Evolutionary conservation across 2,797 vertebrate genomes (phyloP).

Genomic region (Aldrovandia affinis): DNA sequence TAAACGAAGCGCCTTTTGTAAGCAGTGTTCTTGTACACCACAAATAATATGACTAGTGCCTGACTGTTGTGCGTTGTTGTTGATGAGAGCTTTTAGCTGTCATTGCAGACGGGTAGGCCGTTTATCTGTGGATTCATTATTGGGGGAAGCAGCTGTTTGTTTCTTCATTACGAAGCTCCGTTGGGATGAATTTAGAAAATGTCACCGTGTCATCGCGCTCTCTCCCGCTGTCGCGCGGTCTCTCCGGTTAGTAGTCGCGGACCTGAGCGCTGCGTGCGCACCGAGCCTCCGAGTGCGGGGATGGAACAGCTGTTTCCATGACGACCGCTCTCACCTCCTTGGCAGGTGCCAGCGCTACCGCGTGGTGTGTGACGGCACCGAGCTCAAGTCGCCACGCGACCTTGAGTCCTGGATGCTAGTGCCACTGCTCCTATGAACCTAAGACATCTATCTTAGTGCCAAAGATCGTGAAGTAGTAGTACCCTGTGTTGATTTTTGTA

Average conservation of each 20-base stretch:
- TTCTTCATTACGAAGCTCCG: conserved; percentile 16
- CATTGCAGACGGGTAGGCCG: background rate
- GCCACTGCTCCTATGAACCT: background rate
- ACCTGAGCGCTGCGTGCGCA: background rate
- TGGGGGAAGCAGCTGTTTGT: conserved; percentile 62
- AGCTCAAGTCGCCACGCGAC: background rate
- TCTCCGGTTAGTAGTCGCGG: background rate
- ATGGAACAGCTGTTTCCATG: conserved; percentile 30
- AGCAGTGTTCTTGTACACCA: background rate
- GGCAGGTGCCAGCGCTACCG: conserved; percentile 13
- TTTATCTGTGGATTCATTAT: conserved; percentile 61
- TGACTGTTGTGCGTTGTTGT: background rate
- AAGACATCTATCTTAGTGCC: background rate
- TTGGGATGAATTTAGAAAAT: conserved; percentile 53
- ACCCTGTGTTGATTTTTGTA: background rate
- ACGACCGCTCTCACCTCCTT: background rate
- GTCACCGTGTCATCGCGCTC: conserved; percentile 52
- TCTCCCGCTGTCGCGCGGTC: conserved; percentile 40
- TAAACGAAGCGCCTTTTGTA: background rate
- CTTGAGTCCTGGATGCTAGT: background rate
- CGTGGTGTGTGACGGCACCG: background rate
- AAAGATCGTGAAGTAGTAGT: background rate
- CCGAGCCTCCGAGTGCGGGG: background rate
- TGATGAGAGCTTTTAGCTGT: background rate
- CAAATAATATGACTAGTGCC: background rate